Evolutionary conservation across 2,888 invertebrate species (phyloP), one percentile per base, ranked within the genome.

Genomic region (Sarcophaga carnaria): DNA sequence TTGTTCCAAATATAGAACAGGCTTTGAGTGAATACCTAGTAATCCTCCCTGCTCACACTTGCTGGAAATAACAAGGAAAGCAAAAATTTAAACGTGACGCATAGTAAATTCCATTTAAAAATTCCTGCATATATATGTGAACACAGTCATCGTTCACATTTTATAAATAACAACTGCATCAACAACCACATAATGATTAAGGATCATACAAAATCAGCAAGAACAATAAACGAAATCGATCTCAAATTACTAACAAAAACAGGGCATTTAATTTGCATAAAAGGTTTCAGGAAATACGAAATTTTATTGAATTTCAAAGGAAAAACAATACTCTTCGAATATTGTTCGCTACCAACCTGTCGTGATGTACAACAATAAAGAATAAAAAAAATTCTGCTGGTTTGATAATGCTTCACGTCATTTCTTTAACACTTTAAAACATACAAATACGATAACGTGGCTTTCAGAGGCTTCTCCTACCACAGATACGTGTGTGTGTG

Each of bases 191-290:
- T 20, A 25, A 22, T 83, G 71, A 67, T 86, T 17, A 83, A 83
- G 86, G 86, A 86, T 86, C 86, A n/a, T 77, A 27, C 10, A 60
- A 17, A 20, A 49, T 54, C 17, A 54, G n/a, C n/a, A 62, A 67
- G 45, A 62, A 67, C 75, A 66, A 60, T 25, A 63, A 54, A n/a
- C 17, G 0, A 72, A 83, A 70, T 60, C 60, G 83, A 10, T 83
- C 70, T 86, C 60, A 83, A 81, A 81, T 86, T 86, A 86, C 86
- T 72, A 78, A 83, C 86, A 72, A 78, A 80, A 86, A 80, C 59
- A 79, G 37, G 54, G 54, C 63, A 70, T 79, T 83, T 22, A 62
- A 86, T 83, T 86, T 83, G 69, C 83, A 86, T 86, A 86, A 86
- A 83, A 80, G 83, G 64, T 75, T 83, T 69, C 80, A 83, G 86